Base-by-base conservation (phyloP, 2,888 invertebrate species). In the Pyrrhia umbra region DNA sequence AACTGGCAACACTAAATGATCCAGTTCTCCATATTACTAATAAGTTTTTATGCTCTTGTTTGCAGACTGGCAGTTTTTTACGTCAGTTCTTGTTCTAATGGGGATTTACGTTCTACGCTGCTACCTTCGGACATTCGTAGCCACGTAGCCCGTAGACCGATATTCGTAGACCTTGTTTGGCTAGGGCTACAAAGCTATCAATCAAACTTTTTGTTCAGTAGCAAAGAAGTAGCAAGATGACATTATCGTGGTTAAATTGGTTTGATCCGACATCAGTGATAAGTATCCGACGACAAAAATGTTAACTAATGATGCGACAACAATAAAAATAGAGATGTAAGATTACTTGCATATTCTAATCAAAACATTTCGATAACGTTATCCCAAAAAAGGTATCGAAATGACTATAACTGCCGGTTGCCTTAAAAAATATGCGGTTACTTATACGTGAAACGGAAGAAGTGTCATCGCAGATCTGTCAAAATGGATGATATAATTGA, bases 31-130 rank as follows among this genome's bases (percentile, higher is more conserved):
- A 4, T 34, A 34, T 5, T 23, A 25, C 23, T 6, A 39, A 39
- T 51, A 27, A 13, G 43, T 71, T 71, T 71, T 72, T 72, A 39
- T 49, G 42, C 9, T 18, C 25, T 2, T 68, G 62, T 62, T 67
- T 72, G 62, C 43, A 42, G 51, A 13, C 52, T 57, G 20, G 5
- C 9, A 45, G 59, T 71, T 71, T 69, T 66, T 20, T 66, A 46
- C 25, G 8, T 40, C 23, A 52, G 42, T 58, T 59, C 66, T 39
- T 42, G 10, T 21, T 9, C 18, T 42, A 9, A 27, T 50, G 49
- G 52, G 40, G 34, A 37, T 58, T 71, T 59, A 54, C 54, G 45
- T 65, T 25, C 6, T 34, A 52, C 51, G 30, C 37, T 42, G 16
- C 34, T 58, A 21, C 0, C 23, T 18, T 49, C 9, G 8, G 40